Conservation (phyloP, 2,888 invertebrate species). For the Dendrolimus pini region DNA sequence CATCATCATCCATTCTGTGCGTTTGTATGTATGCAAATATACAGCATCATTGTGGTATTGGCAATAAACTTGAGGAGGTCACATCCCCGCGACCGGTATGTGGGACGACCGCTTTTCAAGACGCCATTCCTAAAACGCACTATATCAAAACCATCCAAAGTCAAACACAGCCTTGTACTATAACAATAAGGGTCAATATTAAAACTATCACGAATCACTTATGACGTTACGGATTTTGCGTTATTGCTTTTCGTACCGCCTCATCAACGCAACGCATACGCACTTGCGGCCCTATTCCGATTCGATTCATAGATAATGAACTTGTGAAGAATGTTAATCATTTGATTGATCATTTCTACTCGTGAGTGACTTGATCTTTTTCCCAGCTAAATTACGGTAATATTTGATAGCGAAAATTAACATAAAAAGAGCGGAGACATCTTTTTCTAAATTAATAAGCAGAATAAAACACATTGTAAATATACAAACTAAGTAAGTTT, state of each 20-base stretch:
- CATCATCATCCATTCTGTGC: no score
- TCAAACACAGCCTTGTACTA: not conserved
- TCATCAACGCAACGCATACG: constrained; percentile 14
- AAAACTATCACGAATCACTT: not conserved
- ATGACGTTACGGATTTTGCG: not conserved
- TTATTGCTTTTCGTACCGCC: not conserved
- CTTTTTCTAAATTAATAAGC: no score
- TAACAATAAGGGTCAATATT: not conserved
- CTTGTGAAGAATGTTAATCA: not conserved
- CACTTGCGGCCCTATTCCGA: constrained; percentile 28
- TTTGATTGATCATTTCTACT: not conserved
- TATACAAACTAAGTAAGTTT: no score
- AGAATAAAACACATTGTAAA: no score
- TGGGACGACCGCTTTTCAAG: constrained; percentile 50
- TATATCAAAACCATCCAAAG: not conserved
- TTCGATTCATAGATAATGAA: constrained; percentile 10
- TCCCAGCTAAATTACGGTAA: not conserved
- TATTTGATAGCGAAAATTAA: not conserved
- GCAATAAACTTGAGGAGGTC: constrained; percentile 61
- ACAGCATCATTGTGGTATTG: constrained; percentile 31
- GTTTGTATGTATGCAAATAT: not conserved
- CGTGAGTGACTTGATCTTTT: not conserved
- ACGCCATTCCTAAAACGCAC: constrained; percentile 18
- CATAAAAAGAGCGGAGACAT: no score
- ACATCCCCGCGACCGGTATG: constrained; percentile 51